phyloP scores from a whole-genome alignment of 2,797 vertebrate genomes.

The Cyclura pinguis region DNA sequence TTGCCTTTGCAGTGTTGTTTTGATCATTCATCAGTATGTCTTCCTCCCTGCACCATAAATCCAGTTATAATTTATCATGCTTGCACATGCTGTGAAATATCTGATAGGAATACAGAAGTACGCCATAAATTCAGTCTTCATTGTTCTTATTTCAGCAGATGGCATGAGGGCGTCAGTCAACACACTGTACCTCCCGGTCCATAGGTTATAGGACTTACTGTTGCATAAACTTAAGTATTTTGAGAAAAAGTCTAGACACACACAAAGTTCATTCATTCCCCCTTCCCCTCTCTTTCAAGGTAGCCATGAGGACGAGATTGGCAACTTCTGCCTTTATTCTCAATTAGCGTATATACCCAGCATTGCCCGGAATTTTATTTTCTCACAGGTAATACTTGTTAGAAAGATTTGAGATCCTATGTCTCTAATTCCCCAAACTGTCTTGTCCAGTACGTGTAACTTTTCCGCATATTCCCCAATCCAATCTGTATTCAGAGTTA shows the following conservation, averaged over 20 bases:
- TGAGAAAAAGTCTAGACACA: background rate
- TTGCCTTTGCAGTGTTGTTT: background rate
- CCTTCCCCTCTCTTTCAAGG: background rate
- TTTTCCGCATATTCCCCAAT: no score
- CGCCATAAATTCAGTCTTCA: background rate
- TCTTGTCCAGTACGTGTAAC: no score
- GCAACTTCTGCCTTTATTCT: background rate
- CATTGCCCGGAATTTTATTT: no score
- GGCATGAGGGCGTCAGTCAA: background rate
- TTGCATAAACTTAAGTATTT: background rate
- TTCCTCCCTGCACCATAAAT: background rate
- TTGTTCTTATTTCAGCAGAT: background rate
- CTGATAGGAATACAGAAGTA: background rate
- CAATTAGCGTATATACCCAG: background rate
- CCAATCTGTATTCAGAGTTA: no score
- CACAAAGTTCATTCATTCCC: background rate
- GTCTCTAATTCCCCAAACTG: no score
- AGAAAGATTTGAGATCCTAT: no score
- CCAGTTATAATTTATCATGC: background rate
- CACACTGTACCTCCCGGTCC: background rate
- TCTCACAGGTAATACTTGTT: no score
- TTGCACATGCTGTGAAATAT: background rate
- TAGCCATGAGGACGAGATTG: background rate
- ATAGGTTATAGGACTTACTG: background rate
- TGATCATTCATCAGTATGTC: background rate